phyloP scores from a whole-genome alignment of 2,888 invertebrate genomes.

The Drosophila quinaria region DNA sequence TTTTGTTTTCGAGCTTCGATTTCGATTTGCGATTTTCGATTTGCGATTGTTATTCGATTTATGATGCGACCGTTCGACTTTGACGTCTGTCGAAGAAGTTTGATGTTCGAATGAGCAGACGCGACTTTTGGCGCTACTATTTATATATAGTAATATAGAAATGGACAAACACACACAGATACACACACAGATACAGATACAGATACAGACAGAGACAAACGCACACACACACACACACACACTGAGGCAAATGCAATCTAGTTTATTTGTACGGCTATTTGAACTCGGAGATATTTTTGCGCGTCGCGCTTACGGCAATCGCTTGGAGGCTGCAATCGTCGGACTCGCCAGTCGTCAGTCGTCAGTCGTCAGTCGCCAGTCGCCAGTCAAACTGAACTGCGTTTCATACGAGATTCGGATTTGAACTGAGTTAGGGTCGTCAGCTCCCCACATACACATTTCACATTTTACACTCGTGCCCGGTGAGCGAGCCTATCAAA shows the following conservation, averaged over 20 bases:
- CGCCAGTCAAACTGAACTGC: conserved; percentile 66
- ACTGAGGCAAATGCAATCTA: conserved; percentile 65
- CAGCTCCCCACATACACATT: conserved; percentile 36
- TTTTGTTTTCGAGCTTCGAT: conserved; percentile 16
- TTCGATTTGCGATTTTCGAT: conserved; percentile 16
- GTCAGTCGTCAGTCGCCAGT: conserved; percentile 53
- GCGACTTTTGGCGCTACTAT: conserved; percentile 72
- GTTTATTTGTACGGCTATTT: conserved; percentile 74
- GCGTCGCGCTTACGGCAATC: conserved; percentile 49
- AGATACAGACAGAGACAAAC: conserved; percentile 18
- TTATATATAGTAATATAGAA: conserved; percentile 67
- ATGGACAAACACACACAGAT: conserved; percentile 28
- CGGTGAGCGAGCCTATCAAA: conserved; percentile 55
- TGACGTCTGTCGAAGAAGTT: conserved; percentile 54
- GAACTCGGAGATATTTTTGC: conserved; percentile 66
- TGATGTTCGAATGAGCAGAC: conserved; percentile 66
- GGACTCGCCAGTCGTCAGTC: conserved; percentile 10
- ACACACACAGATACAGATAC: conserved; percentile 11
- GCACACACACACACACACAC: conserved; percentile 28
- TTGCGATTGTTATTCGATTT: conserved; percentile 27
- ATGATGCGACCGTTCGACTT: conserved; percentile 36
- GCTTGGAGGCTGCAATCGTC: conserved; percentile 39
- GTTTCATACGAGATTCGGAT: conserved; percentile 59
- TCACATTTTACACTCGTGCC: conserved; percentile 36
- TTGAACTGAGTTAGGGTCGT: conserved; percentile 61